These are phyloP conservation scores for Anisognathus igniventris DNA, from an alignment of 2,797 vertebrate species.

Conservation along the genomic window DNA sequence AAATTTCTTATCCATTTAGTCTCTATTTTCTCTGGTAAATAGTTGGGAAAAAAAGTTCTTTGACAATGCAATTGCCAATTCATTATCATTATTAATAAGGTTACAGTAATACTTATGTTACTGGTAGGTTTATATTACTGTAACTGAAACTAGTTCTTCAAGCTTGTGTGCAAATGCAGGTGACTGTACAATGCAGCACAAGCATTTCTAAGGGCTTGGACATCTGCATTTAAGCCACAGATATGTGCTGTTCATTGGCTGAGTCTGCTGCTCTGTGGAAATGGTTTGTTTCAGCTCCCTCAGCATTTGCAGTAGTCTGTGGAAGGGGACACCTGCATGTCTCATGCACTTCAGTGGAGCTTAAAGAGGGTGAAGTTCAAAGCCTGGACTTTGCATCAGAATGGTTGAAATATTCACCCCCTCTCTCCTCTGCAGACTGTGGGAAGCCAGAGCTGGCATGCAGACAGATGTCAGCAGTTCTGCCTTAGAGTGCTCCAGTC, in stretches of 20 bases:
- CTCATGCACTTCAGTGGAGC: neutral
- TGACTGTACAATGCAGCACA: neutral
- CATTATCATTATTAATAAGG: neutral
- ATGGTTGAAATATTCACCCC: neutral
- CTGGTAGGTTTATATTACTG: neutral
- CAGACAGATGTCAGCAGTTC: neutral
- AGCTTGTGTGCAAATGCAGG: neutral
- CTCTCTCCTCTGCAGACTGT: neutral
- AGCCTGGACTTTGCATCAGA: neutral
- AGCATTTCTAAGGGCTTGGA: neutral
- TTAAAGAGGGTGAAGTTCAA: neutral
- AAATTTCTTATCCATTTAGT: neutral
- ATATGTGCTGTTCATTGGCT: neutral
- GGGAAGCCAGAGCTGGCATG: neutral
- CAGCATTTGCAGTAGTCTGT: neutral
- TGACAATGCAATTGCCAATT: neutral
- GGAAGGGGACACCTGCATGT: fast-evolving
- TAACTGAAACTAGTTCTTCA: neutral
- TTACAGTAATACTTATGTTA: neutral
- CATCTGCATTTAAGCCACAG: neutral
- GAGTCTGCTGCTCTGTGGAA: neutral
- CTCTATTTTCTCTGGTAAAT: neutral
- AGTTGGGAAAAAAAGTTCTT: neutral
- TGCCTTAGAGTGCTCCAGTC: neutral
- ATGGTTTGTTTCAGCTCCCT: neutral